phyloP scores from a whole-genome alignment of 2,113 vertebrate species.

The Myodes glareolus region DNA sequence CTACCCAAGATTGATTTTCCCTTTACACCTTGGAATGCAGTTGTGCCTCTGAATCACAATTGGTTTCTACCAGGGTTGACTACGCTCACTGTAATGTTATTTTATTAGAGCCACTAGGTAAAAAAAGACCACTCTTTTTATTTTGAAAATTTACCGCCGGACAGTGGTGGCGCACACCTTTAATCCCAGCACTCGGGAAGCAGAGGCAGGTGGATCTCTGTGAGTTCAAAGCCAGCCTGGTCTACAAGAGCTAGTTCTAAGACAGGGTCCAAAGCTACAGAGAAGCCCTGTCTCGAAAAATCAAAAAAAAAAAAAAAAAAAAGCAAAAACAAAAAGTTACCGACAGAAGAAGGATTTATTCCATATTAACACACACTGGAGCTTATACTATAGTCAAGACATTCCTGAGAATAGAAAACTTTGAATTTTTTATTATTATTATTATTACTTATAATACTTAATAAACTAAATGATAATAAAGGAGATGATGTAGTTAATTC shows the following conservation, averaged over 20 bases:
- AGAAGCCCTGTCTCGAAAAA: no score
- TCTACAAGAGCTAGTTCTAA: no score
- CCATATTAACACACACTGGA: conserved; percentile 6
- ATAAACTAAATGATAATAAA: not conserved
- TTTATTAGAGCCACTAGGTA: conserved; percentile 55
- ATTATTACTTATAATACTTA: not conserved
- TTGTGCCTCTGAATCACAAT: conserved; percentile 52
- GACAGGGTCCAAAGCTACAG: no score
- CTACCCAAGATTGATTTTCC: conserved; percentile 15
- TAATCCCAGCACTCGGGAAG: no score
- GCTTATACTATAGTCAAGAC: not conserved
- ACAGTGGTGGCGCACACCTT: no score
- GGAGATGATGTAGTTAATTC: not conserved
- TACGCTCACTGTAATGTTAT: not conserved
- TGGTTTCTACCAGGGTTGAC: conserved; percentile 39
- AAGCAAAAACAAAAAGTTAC: not conserved
- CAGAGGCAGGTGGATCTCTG: no score
- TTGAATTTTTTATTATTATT: not conserved
- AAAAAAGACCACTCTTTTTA: conserved; percentile 24
- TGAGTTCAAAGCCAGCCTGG: no score
- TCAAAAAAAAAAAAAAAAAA: no score
- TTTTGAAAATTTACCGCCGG: conserved; percentile 45
- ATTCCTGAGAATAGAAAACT: conserved; percentile 31
- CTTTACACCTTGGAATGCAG: conserved; percentile 35
- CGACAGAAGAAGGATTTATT: conserved; percentile 48